phyloP scores from a whole-genome alignment of 2,888 invertebrate genomes.

The Ophion ellenae region DNA sequence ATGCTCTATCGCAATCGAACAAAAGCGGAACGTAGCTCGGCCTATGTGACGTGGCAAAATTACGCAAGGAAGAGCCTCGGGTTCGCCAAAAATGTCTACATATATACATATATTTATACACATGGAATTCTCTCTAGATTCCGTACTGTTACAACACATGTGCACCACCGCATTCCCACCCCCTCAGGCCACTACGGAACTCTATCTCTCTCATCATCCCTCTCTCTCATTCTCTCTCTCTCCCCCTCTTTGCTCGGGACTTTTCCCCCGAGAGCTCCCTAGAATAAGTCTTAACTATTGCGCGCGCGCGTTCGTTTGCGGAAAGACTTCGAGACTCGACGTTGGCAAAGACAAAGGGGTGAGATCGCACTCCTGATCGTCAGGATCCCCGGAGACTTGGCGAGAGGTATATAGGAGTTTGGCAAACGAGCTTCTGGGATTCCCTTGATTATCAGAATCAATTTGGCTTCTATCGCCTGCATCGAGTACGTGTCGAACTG shows the following conservation, averaged over 20 bases:
- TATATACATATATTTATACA: background rate
- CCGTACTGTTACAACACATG: background rate
- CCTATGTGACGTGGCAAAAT: slow-evolving; percentile 7
- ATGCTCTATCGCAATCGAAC: slow-evolving; percentile 4
- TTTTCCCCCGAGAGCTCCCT: slow-evolving; percentile 54
- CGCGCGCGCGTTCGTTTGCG: too few relatives aligned
- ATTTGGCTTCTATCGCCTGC: slow-evolving; percentile 41
- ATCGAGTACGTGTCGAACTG: slow-evolving; percentile 51
- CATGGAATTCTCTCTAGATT: background rate
- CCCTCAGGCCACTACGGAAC: slow-evolving; percentile 41
- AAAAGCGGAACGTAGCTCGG: slow-evolving; percentile 13
- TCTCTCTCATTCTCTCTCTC: background rate
- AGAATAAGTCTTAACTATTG: slow-evolving; percentile 46
- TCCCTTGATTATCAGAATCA: slow-evolving; percentile 65
- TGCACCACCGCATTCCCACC: slow-evolving; percentile 10
- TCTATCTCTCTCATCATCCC: background rate
- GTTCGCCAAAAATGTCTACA: background rate
- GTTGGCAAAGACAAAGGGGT: background rate
- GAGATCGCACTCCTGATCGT: slow-evolving; percentile 23
- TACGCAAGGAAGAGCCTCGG: background rate
- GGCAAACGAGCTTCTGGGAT: slow-evolving; percentile 26
- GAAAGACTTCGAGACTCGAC: slow-evolving; percentile 30
- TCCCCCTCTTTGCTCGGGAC: background rate
- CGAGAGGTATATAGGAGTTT: slow-evolving; percentile 4
- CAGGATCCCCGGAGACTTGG: slow-evolving; percentile 25